Evolutionary conservation across 2,888 invertebrate species (phyloP), one percentile per base, ranked within the genome.

Genomic region (Synanthedon myopaeformis): DNA sequence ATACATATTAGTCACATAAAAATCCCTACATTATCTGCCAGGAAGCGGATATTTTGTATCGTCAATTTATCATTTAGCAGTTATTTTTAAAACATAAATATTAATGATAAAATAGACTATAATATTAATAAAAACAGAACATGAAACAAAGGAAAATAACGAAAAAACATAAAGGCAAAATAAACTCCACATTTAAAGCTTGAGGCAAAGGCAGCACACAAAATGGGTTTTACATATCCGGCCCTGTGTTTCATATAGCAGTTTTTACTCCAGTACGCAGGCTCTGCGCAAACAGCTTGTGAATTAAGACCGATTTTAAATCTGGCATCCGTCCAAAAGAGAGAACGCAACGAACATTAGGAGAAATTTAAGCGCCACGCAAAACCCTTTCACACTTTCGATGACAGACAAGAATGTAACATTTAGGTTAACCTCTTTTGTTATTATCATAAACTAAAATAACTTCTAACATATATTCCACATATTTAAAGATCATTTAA

Each of bases 171-270:
- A 51, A 61, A 65, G 66, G 64, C 65, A 23, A 63, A 61, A 63
- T 66, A 64, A 60, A 61, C n/a, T 63, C 61, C 57, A 65, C 57
- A 59, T 67, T 79, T 57, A 63, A 79, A 80, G 81, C 28, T 35
- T 75, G 70, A 67, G 60, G 65, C 19, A 41, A 52, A 72, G 66
- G 63, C 63, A 68, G 63, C 62, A 67, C 62, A 82, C 82, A 83
- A 35, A 35, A 82, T 82, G 76, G 73, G 70, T 73, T 51, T 72
- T 74, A 74, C 69, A 72, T 80, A 80, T 82, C 82, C 79, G 77
- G 76, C 63, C 69, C 35, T 35, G 35, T 52, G 64, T 68, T 68
- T 41, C 42, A 52, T 19, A 35, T n/a, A 35, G 41, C 51, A 48
- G 49, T 17, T 45, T 45, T 45, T 69, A 70, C 59, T 63, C 61